Conservation (phyloP, 2,113 vertebrate genomes). For the Python bivittatus region DNA sequence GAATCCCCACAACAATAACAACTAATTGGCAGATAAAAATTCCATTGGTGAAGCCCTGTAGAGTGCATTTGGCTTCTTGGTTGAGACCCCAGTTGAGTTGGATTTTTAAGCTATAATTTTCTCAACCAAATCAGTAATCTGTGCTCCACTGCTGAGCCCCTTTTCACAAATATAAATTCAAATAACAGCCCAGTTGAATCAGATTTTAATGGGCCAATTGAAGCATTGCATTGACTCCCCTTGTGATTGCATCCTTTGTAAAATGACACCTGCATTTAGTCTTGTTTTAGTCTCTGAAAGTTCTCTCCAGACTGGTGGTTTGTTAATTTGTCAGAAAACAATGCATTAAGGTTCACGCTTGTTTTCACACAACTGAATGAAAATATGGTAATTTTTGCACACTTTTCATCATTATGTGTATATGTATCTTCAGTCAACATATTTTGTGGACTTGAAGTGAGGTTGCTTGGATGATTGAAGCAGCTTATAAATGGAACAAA, state of each 20-base stretch:
- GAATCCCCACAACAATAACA: not conserved
- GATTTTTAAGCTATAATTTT: not conserved
- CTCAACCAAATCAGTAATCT: not conserved
- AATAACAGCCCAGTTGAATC: not conserved
- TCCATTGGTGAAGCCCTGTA: not conserved
- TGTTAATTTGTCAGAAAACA: not conserved
- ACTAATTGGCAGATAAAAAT: not conserved
- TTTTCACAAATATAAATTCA: not conserved
- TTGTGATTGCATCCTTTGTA: accelerated
- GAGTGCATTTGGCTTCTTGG: not conserved
- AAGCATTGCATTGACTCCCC: not conserved
- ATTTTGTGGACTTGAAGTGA: not conserved
- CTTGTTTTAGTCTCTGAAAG: not conserved
- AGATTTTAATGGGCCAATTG: not conserved
- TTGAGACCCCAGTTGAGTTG: not conserved
- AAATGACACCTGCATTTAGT: not conserved
- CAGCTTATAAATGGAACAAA: not conserved
- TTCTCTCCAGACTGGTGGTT: not conserved
- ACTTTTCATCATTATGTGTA: no score
- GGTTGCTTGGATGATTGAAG: not conserved
- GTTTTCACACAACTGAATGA: no score
- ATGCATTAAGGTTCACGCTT: no score
- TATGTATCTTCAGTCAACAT: not conserved
- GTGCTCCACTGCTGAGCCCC: not conserved
- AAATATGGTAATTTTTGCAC: no score